Conservation (phyloP, 2,113 vertebrate genomes). For the Heterocephalus glaber region DNA sequence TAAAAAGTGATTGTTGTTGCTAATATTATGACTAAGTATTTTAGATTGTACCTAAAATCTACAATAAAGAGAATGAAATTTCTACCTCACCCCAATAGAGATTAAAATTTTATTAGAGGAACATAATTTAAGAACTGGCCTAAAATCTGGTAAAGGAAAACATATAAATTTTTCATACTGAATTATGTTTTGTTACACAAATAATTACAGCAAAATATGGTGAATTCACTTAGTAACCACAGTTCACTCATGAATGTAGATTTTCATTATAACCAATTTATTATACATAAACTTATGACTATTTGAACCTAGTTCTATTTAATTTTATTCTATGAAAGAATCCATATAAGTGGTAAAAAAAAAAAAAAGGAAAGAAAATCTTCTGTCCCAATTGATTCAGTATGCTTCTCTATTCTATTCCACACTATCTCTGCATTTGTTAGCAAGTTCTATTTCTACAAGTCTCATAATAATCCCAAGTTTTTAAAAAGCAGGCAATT, state of each 20-base stretch:
- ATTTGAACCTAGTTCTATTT: neutral
- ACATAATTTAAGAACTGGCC: conserved; percentile 18
- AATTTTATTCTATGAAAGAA: conserved; percentile 33
- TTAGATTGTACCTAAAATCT: conserved; percentile 31
- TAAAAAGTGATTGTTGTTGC: conserved; percentile 44
- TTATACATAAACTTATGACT: neutral
- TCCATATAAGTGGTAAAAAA: neutral
- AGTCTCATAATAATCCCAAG: conserved; percentile 18
- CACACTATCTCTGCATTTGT: conserved; percentile 5
- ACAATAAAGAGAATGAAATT: conserved; percentile 24
- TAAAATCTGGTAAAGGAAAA: conserved; percentile 18
- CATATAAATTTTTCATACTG: neutral
- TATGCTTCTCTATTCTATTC: neutral
- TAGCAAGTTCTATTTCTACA: conserved; percentile 47
- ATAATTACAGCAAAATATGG: conserved; percentile 32
- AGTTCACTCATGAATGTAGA: neutral
- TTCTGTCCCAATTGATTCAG: neutral
- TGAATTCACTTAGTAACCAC: conserved; percentile 38
- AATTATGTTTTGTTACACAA: conserved; percentile 42
- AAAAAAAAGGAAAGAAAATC: neutral
- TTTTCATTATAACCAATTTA: neutral
- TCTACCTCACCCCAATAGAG: neutral
- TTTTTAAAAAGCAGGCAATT: conserved; percentile 20
- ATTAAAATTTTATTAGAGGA: conserved; percentile 45
- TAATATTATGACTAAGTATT: conserved; percentile 10